A percentile compares a stretch with the other conserved stretches of the same genome.
These are phyloP conservation scores for Melanitta fusca DNA, from an alignment of 2,797 vertebrate species.

Conservation along the genomic window DNA sequence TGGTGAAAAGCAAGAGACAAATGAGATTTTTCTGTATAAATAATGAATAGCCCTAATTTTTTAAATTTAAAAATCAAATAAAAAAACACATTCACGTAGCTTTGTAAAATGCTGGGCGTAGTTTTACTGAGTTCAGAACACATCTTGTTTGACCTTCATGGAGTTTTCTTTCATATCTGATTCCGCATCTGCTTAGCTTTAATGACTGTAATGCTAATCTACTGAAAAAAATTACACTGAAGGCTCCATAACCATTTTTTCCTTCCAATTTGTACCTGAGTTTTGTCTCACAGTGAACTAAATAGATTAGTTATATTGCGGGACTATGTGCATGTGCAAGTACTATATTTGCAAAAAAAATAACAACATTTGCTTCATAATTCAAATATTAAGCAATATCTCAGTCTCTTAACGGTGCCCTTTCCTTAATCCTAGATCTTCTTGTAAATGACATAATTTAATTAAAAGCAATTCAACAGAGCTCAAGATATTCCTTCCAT, in stretches of 20 bases:
- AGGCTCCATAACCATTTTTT: background rate
- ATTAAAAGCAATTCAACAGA: background rate
- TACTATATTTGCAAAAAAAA: background rate
- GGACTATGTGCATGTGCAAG: background rate
- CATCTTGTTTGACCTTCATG: background rate
- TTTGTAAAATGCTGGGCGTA: background rate
- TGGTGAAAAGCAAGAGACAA: slow-evolving; percentile 34
- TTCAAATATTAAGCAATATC: background rate
- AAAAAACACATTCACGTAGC: background rate
- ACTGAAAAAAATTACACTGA: background rate
- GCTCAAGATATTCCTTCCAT: background rate
- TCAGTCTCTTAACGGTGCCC: background rate
- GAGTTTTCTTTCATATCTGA: background rate
- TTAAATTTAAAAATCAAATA: background rate
- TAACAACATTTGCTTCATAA: background rate
- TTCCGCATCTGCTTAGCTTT: background rate
- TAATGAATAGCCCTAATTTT: background rate
- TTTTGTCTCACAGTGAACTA: background rate
- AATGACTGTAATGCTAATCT: background rate
- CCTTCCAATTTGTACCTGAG: background rate
- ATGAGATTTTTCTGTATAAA: slow-evolving; percentile 12
- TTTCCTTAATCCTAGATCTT: background rate
- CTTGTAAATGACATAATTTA: background rate
- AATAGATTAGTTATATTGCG: background rate
- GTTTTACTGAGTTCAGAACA: background rate